Evolutionary conservation across 2,113 vertebrate species (phyloP).

Genomic region (Dolichotis patagonum): DNA sequence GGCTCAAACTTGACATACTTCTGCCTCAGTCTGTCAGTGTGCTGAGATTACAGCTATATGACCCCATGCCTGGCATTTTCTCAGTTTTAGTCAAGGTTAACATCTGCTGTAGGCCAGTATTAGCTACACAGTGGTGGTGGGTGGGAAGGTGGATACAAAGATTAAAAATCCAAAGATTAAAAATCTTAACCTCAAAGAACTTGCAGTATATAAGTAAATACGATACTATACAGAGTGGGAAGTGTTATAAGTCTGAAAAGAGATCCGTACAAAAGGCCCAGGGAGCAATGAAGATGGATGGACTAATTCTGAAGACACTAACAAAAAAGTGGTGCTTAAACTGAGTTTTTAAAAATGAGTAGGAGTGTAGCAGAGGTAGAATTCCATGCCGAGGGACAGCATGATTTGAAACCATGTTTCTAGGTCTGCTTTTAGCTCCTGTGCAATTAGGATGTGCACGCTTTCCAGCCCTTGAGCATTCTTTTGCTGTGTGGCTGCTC

Average conservation of each 20-base stretch:
- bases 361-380: neutral
- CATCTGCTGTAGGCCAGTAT: neutral
- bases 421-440: neutral
- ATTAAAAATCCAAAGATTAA: conserved; percentile 7
- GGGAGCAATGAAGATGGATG: neutral
- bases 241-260: neutral
- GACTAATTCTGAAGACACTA: neutral
- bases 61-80: neutral
- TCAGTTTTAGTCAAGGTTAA: neutral
- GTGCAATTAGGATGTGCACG: neutral
- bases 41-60: neutral
- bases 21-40: neutral
- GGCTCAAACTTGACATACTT: neutral
- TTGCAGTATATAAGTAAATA: neutral
- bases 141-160: neutral
- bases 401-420: neutral
- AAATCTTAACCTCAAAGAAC: conserved; percentile 10
- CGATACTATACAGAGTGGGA: neutral
- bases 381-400: neutral
- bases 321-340: conserved; percentile 16
- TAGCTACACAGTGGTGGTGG: neutral
- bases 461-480: neutral
- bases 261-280: neutral
- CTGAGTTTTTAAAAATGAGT: neutral
- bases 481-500: neutral